Evolutionary conservation across 2,113 vertebrate genomes (phyloP).

Genomic region (Onychostruthus taczanowskii): DNA sequence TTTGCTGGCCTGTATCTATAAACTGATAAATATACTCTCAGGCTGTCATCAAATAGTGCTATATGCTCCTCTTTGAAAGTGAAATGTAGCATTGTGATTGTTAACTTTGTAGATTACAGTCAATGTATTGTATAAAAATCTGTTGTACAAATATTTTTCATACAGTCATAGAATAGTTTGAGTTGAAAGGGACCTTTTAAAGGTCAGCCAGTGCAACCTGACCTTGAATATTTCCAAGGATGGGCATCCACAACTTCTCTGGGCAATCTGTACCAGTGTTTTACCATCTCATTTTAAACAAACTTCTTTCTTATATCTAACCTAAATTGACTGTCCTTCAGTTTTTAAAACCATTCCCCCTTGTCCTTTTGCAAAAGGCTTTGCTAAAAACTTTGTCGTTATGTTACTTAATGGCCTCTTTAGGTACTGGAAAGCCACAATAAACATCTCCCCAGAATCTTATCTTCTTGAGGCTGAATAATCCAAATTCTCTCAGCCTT

Average conservation of each 20-base stretch:
- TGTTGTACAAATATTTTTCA: background rate
- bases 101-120: background rate
- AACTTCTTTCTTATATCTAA: background rate
- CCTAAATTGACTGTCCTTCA: background rate
- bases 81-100: background rate
- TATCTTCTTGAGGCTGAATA: background rate
- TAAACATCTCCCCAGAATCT: background rate
- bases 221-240: background rate
- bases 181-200: background rate
- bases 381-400: background rate
- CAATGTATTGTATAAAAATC: background rate
- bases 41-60: background rate
- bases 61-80: background rate
- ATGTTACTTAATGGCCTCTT: background rate
- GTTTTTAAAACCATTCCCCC: background rate
- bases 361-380: background rate
- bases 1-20: background rate
- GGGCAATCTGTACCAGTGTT: background rate
- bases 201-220: background rate
- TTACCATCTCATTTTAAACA: background rate
- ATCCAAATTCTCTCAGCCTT: background rate
- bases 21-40: background rate
- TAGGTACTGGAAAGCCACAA: background rate
- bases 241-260: background rate
- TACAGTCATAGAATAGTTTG: background rate